Evolutionary conservation across 2,888 invertebrate species (phyloP), one percentile per base, ranked within the genome.

Genomic region (Drosophila recens): DNA sequence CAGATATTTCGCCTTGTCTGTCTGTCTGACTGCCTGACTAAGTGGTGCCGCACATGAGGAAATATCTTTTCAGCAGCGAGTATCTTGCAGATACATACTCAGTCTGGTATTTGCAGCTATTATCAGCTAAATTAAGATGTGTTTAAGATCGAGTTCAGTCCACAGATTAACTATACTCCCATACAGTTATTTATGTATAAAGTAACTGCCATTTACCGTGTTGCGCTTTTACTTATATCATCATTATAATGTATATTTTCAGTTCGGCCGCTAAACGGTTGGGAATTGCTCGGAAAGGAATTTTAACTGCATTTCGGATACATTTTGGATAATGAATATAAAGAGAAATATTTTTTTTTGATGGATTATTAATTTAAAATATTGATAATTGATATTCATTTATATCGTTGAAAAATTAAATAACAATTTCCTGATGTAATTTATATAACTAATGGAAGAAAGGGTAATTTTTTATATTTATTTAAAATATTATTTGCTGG

Each of bases 1-100:
- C 83, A 66, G 83, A 83, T 75, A 84, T 84, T 83, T 82, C 45
- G 56, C 56, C 45, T 46, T 46, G 56, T 15, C 48, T 46, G 66
- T 34, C 49, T 65, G 48, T 13, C 49, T 65, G 48, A 17, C 48
- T 65, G 48, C 27, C 48, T 46, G 64, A 23, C 82, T 82, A 87
- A 82, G 88, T 82, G 82, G 85, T 62, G 67, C 62, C 52, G 49
- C 34, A 38, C 58, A 58, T 58, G 58, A 30, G 58, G 58, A 46
- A 58, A 59, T 51, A 59, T 51, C 34, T 45, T 36, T 57, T 34
- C 30, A 30, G 17, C 38, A 61, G 45, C 45, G 45, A 43, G 43
- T 34, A 43, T 33, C 34, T 36, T 36, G 11, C 36, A 51, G 43
- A 45, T 52, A 62, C 36, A 45, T 52, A 62, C 36, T 56, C 59